Conservation (phyloP, 2,113 vertebrate species). For the Notarius quadriscutis region DNA sequence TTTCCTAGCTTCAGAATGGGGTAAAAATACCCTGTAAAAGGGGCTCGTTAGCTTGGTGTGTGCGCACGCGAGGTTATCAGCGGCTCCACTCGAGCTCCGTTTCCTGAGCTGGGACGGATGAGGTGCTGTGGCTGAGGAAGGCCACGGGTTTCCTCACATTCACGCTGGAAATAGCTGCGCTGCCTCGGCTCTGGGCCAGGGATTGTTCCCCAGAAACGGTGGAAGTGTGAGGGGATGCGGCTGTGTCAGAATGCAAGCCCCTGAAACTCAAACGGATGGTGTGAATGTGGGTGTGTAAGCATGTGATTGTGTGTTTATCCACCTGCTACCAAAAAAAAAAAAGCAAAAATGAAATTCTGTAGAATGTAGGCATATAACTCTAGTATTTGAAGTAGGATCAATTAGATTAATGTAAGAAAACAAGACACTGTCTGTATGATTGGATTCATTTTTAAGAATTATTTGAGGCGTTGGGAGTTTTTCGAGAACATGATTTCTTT, state of each 20-base stretch:
- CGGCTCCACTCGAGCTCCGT: conserved; percentile 71
- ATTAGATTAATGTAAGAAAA: background rate
- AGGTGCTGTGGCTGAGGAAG: conserved; percentile 63
- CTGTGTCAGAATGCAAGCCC: conserved; percentile 57
- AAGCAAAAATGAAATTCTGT: background rate
- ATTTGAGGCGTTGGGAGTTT: background rate
- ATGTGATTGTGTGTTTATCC: conserved; percentile 9
- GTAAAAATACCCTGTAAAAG: conserved; percentile 16
- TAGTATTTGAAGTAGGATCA: background rate
- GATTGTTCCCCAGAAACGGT: conserved; percentile 72
- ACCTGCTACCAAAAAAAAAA: conserved; percentile 1
- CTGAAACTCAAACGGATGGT: conserved; percentile 10
- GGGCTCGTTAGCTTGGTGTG: conserved; percentile 32
- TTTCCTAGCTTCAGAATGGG: background rate
- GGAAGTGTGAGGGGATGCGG: conserved; percentile 66
- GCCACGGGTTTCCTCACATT: conserved; percentile 83
- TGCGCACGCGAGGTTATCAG: conserved; percentile 59
- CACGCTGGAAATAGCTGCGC: conserved; percentile 87
- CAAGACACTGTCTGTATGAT: background rate
- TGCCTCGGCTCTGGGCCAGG: conserved; percentile 80
- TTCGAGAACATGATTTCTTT: background rate
- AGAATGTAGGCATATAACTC: background rate
- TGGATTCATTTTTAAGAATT: background rate
- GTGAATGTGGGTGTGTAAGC: background rate
- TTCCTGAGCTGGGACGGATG: conserved; percentile 78